Evolutionary conservation across 2,888 invertebrate species (phyloP), one percentile per base, ranked within the genome.

Genomic region (Orthosia incerta): DNA sequence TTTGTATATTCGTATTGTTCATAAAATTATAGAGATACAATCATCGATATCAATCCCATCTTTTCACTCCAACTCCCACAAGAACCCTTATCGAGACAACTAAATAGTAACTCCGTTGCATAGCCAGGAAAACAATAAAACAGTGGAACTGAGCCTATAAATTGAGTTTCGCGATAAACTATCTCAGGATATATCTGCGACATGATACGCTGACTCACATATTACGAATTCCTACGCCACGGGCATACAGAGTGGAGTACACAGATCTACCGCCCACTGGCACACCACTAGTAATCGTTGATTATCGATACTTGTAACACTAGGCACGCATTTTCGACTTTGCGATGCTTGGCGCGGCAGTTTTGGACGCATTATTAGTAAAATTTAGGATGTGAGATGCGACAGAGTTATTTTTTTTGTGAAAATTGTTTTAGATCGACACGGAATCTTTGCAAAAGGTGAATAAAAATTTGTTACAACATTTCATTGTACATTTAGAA

Each of bases 151-250:
- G 71, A 76, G 55, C 60, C 60, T 51, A 81, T 81, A 81, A 81
- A 81, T 81, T 67, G 66, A 85, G 70, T 85, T 76, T 62, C 50
- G 64, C 85, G 77, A 84, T 80, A 84, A 84, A 84, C 82, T 82
- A 84, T 80, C 85, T 69, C 45, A 65, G n/a, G 65, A 67, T 78
- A 64, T 78, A 73, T 71, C 77, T 65, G 60, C 76, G 70, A 83
- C 86, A 73, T 75, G 76, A 83, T 87, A 85, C 71, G 79, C 76
- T 83, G 86, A 83, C 78, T 85, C 84, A 85, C 83, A 85, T 83
- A 87, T 74, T 80, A 80, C 74, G 80, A 75, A 84, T 79, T 79
- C 71, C 66, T 73, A 74, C 76, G 79, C 50, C 65, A 66, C 71
- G 26, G 55, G 87, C 77, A 80, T 85, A 81, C 78, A 66, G 70